These are phyloP conservation scores for Atopsyche davidsoni DNA, from an alignment of 1,140 invertebrate genomes.

Conservation along the genomic window DNA sequence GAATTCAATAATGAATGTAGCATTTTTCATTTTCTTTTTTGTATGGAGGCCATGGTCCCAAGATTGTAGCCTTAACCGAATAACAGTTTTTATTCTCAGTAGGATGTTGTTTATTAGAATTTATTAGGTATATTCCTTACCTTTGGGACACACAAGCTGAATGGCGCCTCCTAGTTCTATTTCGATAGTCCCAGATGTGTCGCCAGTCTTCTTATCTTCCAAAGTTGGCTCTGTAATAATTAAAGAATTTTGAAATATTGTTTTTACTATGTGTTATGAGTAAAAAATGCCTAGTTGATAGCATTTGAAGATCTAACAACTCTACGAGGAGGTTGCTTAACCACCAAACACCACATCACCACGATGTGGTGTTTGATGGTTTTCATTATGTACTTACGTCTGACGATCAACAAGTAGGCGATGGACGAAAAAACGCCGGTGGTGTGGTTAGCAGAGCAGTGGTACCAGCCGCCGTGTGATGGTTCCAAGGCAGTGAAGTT, in stretches of 20 bases:
- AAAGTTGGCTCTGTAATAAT: no score
- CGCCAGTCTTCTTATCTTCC: no score
- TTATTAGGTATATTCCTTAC: conserved; percentile 34
- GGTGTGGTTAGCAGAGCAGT: conserved; percentile 69
- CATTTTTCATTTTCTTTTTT: no score
- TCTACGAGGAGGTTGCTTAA: not conserved
- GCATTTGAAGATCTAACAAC: conserved; percentile 12
- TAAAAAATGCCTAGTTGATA: conserved; percentile 1
- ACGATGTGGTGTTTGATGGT: no score
- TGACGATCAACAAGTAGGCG: conserved; percentile 73
- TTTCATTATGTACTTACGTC: conserved; percentile 62
- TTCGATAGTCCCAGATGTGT: conserved; percentile 44
- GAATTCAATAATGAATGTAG: no score
- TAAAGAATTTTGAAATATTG: no score
- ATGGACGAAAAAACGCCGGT: conserved; percentile 73
- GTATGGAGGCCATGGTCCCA: no score
- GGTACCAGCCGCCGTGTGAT: conserved; percentile 76
- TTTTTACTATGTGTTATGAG: no score
- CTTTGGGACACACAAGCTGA: conserved; percentile 66
- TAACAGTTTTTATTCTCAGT: no score
- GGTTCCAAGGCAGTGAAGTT: conserved; percentile 70
- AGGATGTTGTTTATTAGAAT: not conserved
- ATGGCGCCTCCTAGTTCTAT: conserved; percentile 71
- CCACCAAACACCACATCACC: no score
- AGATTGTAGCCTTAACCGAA: no score